phyloP scores from a whole-genome alignment of 2,888 invertebrate genomes.

The Lasioglossum oenotherae region DNA sequence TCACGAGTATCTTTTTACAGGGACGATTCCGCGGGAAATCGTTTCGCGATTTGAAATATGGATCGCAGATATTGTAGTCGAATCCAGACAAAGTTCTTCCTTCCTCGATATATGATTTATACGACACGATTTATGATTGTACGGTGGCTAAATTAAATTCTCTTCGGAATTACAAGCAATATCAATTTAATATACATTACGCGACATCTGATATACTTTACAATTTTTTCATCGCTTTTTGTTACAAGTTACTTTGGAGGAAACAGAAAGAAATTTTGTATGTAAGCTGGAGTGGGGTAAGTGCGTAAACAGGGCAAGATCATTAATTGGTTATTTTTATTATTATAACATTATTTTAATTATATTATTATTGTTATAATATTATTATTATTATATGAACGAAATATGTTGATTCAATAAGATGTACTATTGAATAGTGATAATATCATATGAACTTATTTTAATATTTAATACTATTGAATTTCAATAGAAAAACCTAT shows the following conservation, averaged over 20 bases:
- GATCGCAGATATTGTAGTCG: not conserved
- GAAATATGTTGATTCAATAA: too few species aligned
- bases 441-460: too few species aligned
- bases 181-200: not conserved
- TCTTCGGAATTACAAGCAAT: not conserved
- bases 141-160: not conserved
- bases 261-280: not conserved
- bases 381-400: too few species aligned
- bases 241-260: not conserved
- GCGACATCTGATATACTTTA: too few species aligned
- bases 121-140: not conserved
- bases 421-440: too few species aligned
- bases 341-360: too few species aligned
- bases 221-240: not conserved
- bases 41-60: not conserved
- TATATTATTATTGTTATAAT: too few species aligned
- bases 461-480: too few species aligned
- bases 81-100: not conserved
- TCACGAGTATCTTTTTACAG: not conserved
- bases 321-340: too few species aligned
- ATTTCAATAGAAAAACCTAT: too few species aligned
- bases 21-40: not conserved
- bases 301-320: too few species aligned
- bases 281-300: not conserved
- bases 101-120: not conserved